phyloP scores from a whole-genome alignment of 2,888 invertebrate genomes.

The Drepanosiphum platanoidis region DNA sequence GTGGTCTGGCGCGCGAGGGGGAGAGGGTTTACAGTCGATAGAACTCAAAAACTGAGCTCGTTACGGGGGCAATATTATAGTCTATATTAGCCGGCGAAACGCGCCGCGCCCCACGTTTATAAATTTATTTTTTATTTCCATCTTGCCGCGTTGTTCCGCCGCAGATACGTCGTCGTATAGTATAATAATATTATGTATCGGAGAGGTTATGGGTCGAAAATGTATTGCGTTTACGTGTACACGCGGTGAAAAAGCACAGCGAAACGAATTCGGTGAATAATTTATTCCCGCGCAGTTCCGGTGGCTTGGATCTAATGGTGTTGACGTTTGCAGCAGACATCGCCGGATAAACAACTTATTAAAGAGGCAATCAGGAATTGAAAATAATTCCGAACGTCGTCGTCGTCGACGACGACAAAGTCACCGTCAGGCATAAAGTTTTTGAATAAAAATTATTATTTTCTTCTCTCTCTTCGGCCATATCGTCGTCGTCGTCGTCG shows the following conservation, averaged over 20 bases:
- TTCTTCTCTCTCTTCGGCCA: too few species aligned
- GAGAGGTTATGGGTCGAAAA: background rate
- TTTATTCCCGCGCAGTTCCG: conserved; percentile 32
- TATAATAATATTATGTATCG: background rate
- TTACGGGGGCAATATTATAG: conserved; percentile 36
- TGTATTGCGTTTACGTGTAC: conserved; percentile 19
- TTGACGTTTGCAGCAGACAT: conserved; percentile 52
- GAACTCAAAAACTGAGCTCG: conserved; percentile 28
- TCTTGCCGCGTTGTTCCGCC: background rate
- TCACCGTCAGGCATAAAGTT: conserved; percentile 13
- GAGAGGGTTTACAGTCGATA: conserved; percentile 53
- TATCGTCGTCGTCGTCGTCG: too few species aligned
- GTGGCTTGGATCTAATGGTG: conserved; percentile 22
- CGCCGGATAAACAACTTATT: conserved; percentile 45
- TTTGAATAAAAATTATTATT: conserved; percentile 38
- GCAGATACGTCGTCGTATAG: too few species aligned
- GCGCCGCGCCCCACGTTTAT: background rate
- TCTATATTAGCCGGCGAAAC: conserved; percentile 43
- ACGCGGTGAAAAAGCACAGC: conserved; percentile 8
- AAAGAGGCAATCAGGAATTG: conserved; percentile 40
- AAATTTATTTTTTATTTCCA: background rate
- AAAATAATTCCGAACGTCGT: conserved; percentile 35
- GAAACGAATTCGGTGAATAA: conserved; percentile 35
- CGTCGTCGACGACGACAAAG: conserved; percentile 23
- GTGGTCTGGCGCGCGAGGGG: too few species aligned